Evolutionary conservation across 2,113 vertebrate genomes (phyloP).

Genomic region (Rallus limicola): DNA sequence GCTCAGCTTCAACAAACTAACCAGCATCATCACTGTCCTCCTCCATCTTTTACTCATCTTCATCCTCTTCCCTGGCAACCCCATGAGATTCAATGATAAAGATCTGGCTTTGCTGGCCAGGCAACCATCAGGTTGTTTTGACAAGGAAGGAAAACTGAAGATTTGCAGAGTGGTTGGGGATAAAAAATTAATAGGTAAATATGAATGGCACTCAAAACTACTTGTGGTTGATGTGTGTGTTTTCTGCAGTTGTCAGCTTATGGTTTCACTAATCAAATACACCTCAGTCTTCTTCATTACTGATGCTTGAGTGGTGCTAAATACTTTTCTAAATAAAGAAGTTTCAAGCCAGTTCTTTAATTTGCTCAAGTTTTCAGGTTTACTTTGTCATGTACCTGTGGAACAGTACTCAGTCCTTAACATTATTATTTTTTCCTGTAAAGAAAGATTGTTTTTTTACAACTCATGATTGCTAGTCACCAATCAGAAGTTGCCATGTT

Average conservation of each 20-base stretch:
- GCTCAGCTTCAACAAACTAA: neutral
- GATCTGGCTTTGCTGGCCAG: slow-evolving; percentile 15
- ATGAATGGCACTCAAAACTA: neutral
- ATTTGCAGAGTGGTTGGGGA: neutral
- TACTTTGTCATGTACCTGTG: neutral
- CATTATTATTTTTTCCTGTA: neutral
- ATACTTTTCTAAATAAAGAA: neutral
- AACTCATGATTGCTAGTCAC: neutral
- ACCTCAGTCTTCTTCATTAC: neutral
- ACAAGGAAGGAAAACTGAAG: slow-evolving; percentile 50
- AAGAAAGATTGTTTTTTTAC: neutral
- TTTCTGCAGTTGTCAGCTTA: neutral
- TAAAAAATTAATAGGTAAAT: slow-evolving; percentile 27
- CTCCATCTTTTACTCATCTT: neutral
- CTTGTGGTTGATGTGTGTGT: neutral
- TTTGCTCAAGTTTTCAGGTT: neutral
- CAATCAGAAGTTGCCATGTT: neutral
- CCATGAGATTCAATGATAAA: slow-evolving; percentile 42
- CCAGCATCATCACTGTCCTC: neutral
- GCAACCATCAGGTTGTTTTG: slow-evolving; percentile 31
- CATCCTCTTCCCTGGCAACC: neutral
- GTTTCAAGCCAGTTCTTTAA: neutral
- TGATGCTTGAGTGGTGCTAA: slow-evolving; percentile 8
- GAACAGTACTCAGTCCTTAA: neutral
- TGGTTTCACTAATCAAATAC: neutral